Base-by-base conservation (phyloP, 2,797 vertebrate species). In the Diplodus puntazzo region DNA sequence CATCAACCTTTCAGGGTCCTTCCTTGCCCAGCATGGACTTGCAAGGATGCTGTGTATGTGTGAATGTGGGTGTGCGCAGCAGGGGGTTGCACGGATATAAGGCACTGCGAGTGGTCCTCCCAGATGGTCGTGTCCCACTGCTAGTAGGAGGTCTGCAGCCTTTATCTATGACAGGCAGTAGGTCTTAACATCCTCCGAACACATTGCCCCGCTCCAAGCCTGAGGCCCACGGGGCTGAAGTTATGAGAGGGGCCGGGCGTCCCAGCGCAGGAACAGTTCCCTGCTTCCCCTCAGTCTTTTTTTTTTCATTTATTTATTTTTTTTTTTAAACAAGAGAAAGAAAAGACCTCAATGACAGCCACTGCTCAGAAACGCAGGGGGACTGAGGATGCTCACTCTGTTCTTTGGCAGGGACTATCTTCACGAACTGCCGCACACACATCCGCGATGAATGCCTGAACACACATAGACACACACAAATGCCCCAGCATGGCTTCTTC, bases 81-180 rank as follows among this genome's bases (percentile, higher is more conserved):
- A 82, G 77, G 81, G 67, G 79, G 64, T 25, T 78, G 63, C 78
- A 77, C 84, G 62, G 81, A 77, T 89, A 69, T 79, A 83, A 91
- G 67, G 64, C 83, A 82, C 85, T 83, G 88, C 74, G 84, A 90
- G 89, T 85, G 87, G 83, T 91, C 83, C 74, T 94, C 82, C 94
- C 94, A 93, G 93, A 95, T 95, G 94, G 92, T 86, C 79, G 72
- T 75, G 78, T 92, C 88, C 87, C 62, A 59, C 72, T 90, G 81
- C 77, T 80, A 71, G 89, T 87, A 89, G 91, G 89, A 90, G 88
- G 86, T 91, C 92, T 93, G 77, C 79, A 88, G 71, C 77, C 79
- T 90, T 94, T 92, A 93, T 92, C 87, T 91, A 76, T 81, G 77
- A 77, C 81, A 83, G 80, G 74, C 92, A 92, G 89, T 89, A 84